Evolutionary conservation across 2,888 invertebrate genomes (phyloP), one percentile per base, ranked within the genome.

Genomic region (Ischnura elegans): DNA sequence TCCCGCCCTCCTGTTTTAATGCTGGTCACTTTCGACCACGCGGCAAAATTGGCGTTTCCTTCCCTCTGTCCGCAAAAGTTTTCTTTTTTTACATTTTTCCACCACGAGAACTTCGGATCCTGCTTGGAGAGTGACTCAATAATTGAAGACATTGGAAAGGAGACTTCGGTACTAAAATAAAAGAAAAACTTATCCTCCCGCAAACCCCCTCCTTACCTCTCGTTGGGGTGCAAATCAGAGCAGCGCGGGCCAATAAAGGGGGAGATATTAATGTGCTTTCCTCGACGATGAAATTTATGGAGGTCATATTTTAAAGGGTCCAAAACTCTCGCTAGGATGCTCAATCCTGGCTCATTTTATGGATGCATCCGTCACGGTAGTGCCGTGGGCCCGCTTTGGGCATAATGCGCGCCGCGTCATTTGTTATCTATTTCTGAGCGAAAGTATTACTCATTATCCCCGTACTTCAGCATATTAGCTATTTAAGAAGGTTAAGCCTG

Each of bases 11-110:
- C 76, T 76, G 76, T 90, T 90, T 90, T 90, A 90, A 90, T 66
- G 61, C 90, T 90, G 90, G 90, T 90, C 90, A 90, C 90, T 90
- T 90, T 66, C 55, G 61, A 55, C 61, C 90, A 55, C 61, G 61
- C 90, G n/a, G 90, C 42, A 13, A 66, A 90, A 90, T 90, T 66
- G 90, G 90, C 45, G 61, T 90, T 90, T n/a, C 87, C 45, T 90
- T 87, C 87, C 45, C 90, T 43, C 5, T 5, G n/a, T 36, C 76
- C 76, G 76, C 76, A 36, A 36, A 76, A 45, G 90, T 90, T 90
- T 61, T 76, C 66, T 55, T 90, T 90, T 90, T 90, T n/a, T n/a
- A n/a, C n/a, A n/a, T n/a, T n/a, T n/a, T n/a, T n/a, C n/a, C n/a
- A n/a, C 90, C 87, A 76, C 55, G 55, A 87, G 42, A 43, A 21